Evolutionary conservation across 1,140 invertebrate genomes (phyloP).

Genomic region (Trissolcus basalis): DNA sequence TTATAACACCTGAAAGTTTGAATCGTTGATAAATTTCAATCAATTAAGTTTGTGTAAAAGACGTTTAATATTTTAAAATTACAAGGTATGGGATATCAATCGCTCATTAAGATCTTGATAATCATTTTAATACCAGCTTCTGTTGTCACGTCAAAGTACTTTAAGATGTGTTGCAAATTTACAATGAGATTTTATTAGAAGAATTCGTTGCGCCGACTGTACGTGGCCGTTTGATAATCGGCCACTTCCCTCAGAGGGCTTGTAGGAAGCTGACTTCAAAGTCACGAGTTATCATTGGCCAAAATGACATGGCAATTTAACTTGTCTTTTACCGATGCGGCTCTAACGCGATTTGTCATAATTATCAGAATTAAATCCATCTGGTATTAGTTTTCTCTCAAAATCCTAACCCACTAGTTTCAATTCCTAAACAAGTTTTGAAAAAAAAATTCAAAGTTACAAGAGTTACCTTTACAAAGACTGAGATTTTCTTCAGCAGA

Average conservation of each 20-base stretch:
- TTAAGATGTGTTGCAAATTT: conserved; percentile 50
- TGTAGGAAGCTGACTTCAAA: conserved; percentile 75
- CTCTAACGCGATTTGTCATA: conserved; percentile 36
- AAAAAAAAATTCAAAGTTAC: conserved; percentile 39
- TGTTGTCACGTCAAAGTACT: conserved; percentile 19
- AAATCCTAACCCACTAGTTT: too few species aligned
- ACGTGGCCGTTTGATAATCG: conserved; percentile 72
- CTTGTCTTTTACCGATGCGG: conserved; percentile 53
- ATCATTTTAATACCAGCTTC: not conserved
- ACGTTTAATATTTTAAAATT: too few species aligned
- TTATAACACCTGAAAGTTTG: too few species aligned
- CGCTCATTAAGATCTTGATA: too few species aligned
- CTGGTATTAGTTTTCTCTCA: too few species aligned
- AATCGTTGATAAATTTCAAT: too few species aligned
- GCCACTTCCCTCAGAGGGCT: conserved; percentile 72
- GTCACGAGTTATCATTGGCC: conserved; percentile 75
- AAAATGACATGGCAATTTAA: conserved; percentile 72
- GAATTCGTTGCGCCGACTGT: conserved; percentile 71
- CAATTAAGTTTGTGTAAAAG: too few species aligned
- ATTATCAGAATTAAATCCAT: too few species aligned
- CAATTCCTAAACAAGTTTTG: too few species aligned
- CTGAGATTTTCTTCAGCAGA: too few species aligned
- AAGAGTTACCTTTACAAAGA: conserved; percentile 2
- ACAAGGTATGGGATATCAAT: too few species aligned
- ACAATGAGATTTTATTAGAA: conserved; percentile 62